These are phyloP conservation scores for Eptatretus burgeri DNA, from an alignment of 2,113 vertebrate genomes.

Conservation along the genomic window DNA sequence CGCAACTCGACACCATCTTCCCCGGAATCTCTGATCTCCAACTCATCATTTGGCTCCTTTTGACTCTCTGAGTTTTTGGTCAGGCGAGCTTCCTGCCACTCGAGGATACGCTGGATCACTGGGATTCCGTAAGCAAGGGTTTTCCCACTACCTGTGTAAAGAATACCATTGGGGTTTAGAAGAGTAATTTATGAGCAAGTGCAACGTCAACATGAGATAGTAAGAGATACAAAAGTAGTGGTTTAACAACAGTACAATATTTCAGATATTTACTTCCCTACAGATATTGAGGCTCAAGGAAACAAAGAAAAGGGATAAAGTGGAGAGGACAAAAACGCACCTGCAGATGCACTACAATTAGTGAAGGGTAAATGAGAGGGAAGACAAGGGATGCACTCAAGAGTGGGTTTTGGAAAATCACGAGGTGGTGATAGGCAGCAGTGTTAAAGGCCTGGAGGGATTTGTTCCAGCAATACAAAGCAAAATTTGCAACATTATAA, in stretches of 20 bases:
- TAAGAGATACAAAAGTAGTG: conserved; percentile 10
- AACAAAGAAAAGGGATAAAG: not conserved
- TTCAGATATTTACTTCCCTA: not conserved
- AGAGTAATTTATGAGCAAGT: not conserved
- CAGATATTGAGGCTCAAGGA: not conserved
- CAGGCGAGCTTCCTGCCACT: conserved; percentile 24
- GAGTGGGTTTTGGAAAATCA: too few relatives aligned
- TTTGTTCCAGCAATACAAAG: too few relatives aligned
- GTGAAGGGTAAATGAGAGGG: too few relatives aligned
- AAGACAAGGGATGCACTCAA: too few relatives aligned
- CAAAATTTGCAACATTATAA: too few relatives aligned
- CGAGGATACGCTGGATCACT: conserved; percentile 56
- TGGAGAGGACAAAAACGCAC: not conserved
- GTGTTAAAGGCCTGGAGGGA: too few relatives aligned
- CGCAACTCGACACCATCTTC: conserved; percentile 7
- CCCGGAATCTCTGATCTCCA: conserved; percentile 9
- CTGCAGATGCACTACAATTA: too few relatives aligned
- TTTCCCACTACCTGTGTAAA: conserved; percentile 56
- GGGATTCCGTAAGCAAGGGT: conserved; percentile 81
- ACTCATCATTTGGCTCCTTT: conserved; percentile 11
- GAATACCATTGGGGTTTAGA: conserved; percentile 5
- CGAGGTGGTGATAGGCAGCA: too few relatives aligned
- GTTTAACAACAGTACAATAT: conserved; percentile 5
- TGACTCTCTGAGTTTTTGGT: not conserved
- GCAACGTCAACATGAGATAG: conserved; percentile 9